Percentiles rank a stretch among this genome's conserved stretches.
Conservation (phyloP, 2,113 vertebrate species). For the Uropsilus gracilis region DNA sequence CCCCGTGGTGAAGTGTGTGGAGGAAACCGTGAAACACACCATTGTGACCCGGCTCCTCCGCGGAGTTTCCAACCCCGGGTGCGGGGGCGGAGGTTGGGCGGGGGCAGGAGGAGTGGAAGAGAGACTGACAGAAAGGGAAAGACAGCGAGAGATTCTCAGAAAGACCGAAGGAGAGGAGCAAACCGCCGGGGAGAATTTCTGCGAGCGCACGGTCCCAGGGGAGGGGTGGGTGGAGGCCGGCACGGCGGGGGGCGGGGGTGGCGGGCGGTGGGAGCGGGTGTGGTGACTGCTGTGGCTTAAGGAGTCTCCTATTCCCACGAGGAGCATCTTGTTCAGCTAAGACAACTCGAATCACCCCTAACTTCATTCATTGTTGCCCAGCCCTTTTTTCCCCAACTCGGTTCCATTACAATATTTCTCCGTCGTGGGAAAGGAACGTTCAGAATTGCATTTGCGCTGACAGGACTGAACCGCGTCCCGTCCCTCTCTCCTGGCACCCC, state of each 20-base stretch:
- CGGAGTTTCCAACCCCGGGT: slow-evolving; percentile 85
- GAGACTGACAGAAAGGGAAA: slow-evolving; percentile 65
- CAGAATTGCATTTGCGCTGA: background rate
- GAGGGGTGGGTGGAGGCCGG: background rate
- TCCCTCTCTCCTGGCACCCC: background rate
- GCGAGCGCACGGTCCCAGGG: background rate
- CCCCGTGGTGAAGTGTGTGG: slow-evolving; percentile 81
- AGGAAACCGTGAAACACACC: slow-evolving; percentile 86
- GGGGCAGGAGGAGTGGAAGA: slow-evolving; percentile 55
- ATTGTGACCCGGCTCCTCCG: slow-evolving; percentile 86
- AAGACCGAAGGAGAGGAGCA: slow-evolving; percentile 53
- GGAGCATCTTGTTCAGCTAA: background rate
- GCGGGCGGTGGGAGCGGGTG: background rate
- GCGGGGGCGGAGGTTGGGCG: slow-evolving; percentile 77
- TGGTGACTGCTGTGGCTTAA: background rate
- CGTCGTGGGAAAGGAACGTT: slow-evolving; percentile 11
- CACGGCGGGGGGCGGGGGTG: background rate
- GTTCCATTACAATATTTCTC: slow-evolving; percentile 4
- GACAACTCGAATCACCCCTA: background rate
- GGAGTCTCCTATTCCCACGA: background rate
- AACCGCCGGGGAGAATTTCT: slow-evolving; percentile 61
- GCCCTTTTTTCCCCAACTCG: slow-evolving; percentile 18
- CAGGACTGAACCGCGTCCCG: background rate
- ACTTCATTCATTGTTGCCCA: slow-evolving; percentile 62
- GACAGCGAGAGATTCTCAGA: slow-evolving; percentile 74